Conservation (phyloP, 1,140 invertebrate genomes). For the Drosophila lacertosa region DNA sequence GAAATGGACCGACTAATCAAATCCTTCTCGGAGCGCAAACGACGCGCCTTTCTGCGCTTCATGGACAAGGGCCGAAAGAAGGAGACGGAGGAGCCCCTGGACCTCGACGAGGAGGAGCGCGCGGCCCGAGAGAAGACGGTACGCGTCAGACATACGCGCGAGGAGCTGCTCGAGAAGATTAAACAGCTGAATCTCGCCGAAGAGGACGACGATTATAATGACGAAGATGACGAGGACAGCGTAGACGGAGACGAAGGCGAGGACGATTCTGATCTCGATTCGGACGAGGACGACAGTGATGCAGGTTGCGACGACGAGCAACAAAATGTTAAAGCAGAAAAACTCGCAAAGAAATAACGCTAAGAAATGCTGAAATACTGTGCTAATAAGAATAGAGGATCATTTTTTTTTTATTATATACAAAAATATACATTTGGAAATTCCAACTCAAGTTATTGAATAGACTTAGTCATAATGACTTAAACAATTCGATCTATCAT, state of each 20-base stretch:
- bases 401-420: not conserved
- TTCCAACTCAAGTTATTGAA: too few relatives aligned
- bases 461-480: too few relatives aligned
- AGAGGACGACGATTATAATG: slow-evolving; percentile 66
- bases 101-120: slow-evolving; percentile 43
- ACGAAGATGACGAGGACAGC: slow-evolving; percentile 51
- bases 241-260: slow-evolving; percentile 46
- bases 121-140: slow-evolving; percentile 50
- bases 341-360: slow-evolving; percentile 10
- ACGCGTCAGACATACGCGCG: slow-evolving; percentile 68
- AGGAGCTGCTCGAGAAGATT: slow-evolving; percentile 83
- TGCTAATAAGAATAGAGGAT: slow-evolving; percentile 1
- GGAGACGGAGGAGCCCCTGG: slow-evolving; percentile 25
- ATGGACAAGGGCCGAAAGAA: slow-evolving; percentile 84
- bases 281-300: slow-evolving; percentile 37
- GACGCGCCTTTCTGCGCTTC: slow-evolving; percentile 87
- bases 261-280: slow-evolving; percentile 55
- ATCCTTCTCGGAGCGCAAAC: slow-evolving; percentile 87
- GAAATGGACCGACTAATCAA: slow-evolving; percentile 87
- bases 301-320: slow-evolving; percentile 44
- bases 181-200: slow-evolving; percentile 81
- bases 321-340: slow-evolving; percentile 34
- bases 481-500: too few relatives aligned
- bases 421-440: not conserved
- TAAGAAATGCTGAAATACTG: not conserved